Base-by-base conservation (phyloP, 2,113 vertebrate species). In the Tylochromis polylepis region DNA sequence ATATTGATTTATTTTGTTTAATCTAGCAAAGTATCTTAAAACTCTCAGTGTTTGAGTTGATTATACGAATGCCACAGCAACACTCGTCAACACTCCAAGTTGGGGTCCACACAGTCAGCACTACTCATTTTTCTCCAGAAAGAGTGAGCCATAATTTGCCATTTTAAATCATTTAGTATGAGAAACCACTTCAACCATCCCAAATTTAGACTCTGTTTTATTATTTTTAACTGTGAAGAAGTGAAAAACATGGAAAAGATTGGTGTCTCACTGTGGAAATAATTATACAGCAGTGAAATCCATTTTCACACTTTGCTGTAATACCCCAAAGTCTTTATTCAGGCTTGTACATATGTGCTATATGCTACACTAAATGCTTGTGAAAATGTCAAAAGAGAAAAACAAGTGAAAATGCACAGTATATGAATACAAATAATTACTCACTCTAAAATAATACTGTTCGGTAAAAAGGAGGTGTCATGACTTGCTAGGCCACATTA, bases 401-500 rank as follows among this genome's bases (percentile, higher is more conserved):
- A 7, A 56, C 22, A 60, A 56, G 6, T 15, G 22, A 7, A 78
- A 85, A 89, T 59, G 65, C 56, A 79, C 22, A 38, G 11, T 58
- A 56, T 79, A 72, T 20, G 8, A 77, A 57, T 12, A 43, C 2
- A 57, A 83, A 79, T 84, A 75, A 83, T 29, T 82, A 51, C 10
- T 91, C 34, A 86, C 86, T 86, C 88, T 60, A 78, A 82, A 92
- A 88, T 72, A 86, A 55, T 59, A 87, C 81, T 80, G 83, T 57
- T 89, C 82, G 18, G 12, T 92, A 91, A 90, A 82, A 70, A 77
- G 89, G 92, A 88, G 83, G 87, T 93, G 89, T 92, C 85, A 82
- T 80, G 29, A 88, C 87, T 89, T 92, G 91, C 91, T 87, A 93
- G 87, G 79, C 88, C 86, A 92, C 91, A 95, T 94, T 91, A 94